A percentile compares a stretch with the other conserved stretches of the same genome.
Evolutionary conservation across 2,113 vertebrate genomes (phyloP).

Genomic region (Fukomys damarensis): DNA sequence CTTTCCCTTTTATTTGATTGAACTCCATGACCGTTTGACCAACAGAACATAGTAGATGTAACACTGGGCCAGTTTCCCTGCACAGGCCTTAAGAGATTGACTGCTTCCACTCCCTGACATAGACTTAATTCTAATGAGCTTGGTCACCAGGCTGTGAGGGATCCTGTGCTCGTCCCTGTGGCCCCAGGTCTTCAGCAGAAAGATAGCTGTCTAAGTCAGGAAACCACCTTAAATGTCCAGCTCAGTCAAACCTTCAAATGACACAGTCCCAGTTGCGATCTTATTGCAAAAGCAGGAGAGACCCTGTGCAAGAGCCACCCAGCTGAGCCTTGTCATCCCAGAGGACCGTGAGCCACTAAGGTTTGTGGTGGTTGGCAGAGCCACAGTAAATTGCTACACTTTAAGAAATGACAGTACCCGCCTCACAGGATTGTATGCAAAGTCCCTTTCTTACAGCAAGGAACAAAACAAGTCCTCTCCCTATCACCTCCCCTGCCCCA

Average conservation of each 20-base stretch:
- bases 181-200: neutral
- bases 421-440: neutral
- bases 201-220: neutral
- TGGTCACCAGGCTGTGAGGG: accelerated
- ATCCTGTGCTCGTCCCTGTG: neutral
- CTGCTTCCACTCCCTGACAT: neutral
- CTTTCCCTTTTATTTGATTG: neutral
- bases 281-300: neutral
- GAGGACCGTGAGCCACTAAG: neutral
- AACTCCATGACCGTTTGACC: neutral
- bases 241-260: neutral
- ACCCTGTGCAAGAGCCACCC: neutral
- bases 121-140: neutral
- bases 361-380: neutral
- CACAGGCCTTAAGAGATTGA: neutral
- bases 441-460: neutral
- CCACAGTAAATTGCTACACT: neutral
- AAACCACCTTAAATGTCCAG: neutral
- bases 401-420: neutral
- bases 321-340: neutral
- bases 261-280: neutral
- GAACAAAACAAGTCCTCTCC: neutral
- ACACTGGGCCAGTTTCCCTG: neutral
- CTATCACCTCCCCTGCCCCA: neutral
- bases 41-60: neutral